Conservation (phyloP, 35 echinoderm and acorn worm species). For the Stichopus chloronotus region DNA sequence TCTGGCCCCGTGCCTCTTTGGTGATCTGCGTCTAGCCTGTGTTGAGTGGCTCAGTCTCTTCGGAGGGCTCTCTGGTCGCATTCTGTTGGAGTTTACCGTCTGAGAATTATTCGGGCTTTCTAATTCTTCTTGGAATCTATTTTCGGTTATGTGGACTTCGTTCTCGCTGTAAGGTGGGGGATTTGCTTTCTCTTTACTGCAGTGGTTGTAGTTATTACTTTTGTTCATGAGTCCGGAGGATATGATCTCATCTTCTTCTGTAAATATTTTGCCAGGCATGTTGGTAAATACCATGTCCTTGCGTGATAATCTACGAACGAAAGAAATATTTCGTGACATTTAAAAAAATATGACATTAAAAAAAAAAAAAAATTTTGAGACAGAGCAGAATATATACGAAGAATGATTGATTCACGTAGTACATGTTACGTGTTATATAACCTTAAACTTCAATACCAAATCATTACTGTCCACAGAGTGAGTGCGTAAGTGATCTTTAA, state of each 20-base stretch:
- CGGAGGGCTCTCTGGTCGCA: constrained; percentile 27
- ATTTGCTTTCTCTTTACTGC: constrained; percentile 32
- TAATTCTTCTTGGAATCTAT: constrained; percentile 1
- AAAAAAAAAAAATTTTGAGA: too few relatives aligned
- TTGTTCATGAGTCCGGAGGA: constrained; percentile 44
- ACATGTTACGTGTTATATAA: too few relatives aligned
- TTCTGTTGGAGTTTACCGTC: background rate
- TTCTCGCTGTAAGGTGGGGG: constrained; percentile 42
- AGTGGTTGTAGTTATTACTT: constrained; percentile 26
- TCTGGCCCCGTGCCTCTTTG: constrained; percentile 32
- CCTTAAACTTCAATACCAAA: too few relatives aligned
- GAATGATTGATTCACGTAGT: too few relatives aligned
- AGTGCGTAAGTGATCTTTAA: too few relatives aligned
- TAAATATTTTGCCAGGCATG: constrained; percentile 91
- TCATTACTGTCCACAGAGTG: too few relatives aligned
- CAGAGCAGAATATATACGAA: too few relatives aligned
- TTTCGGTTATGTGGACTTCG: constrained; percentile 44
- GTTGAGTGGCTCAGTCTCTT: constrained; percentile 71
- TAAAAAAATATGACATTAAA: too few relatives aligned
- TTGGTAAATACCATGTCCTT: constrained; percentile 91
- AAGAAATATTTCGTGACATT: background rate
- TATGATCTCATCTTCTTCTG: constrained; percentile 87
- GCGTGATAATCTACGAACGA: constrained; percentile 66
- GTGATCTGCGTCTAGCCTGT: background rate
- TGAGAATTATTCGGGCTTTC: constrained; percentile 3